Evolutionary conservation across 2,113 vertebrate species (phyloP).

Genomic region (Antigone vipio): DNA sequence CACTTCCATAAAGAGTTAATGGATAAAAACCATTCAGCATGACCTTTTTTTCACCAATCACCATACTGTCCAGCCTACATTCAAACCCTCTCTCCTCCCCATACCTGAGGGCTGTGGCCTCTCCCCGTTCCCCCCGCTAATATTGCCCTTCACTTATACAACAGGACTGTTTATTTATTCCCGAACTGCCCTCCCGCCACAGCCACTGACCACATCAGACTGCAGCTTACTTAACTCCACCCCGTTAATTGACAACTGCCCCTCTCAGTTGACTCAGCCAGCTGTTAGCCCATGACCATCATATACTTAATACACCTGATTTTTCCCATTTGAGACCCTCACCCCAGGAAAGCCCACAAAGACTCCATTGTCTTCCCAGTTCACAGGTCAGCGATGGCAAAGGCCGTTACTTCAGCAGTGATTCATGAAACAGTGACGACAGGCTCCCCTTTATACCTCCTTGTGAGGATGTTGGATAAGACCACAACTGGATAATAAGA

Average conservation of each 20-base stretch:
- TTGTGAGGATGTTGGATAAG: neutral
- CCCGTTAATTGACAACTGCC: neutral
- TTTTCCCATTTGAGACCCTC: neutral
- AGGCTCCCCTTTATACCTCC: neutral
- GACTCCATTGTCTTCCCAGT: neutral
- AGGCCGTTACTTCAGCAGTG: neutral
- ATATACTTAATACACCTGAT: too few relatives aligned
- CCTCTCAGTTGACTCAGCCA: neutral
- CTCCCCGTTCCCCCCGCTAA: neutral
- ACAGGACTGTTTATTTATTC: neutral
- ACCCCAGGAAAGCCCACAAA: neutral
- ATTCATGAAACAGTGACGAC: neutral
- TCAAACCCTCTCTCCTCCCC: neutral
- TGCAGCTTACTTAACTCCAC: neutral
- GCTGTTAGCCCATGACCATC: neutral
- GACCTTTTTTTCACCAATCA: neutral
- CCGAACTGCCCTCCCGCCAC: neutral
- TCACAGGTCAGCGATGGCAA: neutral
- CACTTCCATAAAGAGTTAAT: neutral
- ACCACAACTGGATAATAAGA: neutral
- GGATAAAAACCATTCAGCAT: neutral
- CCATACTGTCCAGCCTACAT: fast-evolving
- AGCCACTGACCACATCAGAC: neutral
- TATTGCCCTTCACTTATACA: fast-evolving
- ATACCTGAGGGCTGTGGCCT: fast-evolving